phyloP scores from a whole-genome alignment of 2,113 vertebrate genomes.

The Aphyosemion australe region DNA sequence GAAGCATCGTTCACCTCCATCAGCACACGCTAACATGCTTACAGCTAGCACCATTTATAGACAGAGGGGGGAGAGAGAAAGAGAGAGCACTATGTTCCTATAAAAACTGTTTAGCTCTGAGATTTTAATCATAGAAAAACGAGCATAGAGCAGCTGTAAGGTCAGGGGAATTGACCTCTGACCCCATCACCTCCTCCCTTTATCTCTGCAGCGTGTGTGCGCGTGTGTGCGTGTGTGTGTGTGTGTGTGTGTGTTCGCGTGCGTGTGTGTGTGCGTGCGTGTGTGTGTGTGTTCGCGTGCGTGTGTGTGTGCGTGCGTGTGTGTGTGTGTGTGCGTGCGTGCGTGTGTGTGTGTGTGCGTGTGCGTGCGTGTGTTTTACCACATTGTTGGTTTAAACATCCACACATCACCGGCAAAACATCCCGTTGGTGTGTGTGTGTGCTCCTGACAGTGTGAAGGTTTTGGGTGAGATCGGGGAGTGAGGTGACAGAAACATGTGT shows the following conservation, averaged over 20 bases:
- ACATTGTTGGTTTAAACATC: too few relatives aligned
- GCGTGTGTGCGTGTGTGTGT: constrained; percentile 5
- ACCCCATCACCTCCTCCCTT: constrained; percentile 24
- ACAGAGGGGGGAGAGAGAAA: too few relatives aligned
- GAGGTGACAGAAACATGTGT: not conserved
- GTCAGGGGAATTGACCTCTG: constrained; percentile 18
- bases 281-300: not conserved
- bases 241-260: not conserved
- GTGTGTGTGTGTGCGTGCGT: not conserved
- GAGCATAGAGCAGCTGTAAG: constrained; percentile 21
- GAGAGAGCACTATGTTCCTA: not conserved
- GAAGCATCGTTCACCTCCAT: too few relatives aligned
- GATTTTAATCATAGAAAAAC: not conserved
- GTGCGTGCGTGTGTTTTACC: too few relatives aligned
- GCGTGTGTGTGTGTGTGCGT: not conserved
- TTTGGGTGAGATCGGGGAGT: too few relatives aligned
- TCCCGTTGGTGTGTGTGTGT: not conserved
- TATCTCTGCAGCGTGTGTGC: not conserved
- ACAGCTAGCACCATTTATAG: too few relatives aligned
- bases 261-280: not conserved
- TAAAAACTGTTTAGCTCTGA: not conserved
- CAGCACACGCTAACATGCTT: too few relatives aligned
- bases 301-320: constrained; percentile 8
- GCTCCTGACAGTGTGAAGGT: too few relatives aligned
- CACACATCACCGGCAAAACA: too few relatives aligned